Evolutionary conservation across 2,113 vertebrate genomes (phyloP).

Genomic region (Crotalus helleri): DNA sequence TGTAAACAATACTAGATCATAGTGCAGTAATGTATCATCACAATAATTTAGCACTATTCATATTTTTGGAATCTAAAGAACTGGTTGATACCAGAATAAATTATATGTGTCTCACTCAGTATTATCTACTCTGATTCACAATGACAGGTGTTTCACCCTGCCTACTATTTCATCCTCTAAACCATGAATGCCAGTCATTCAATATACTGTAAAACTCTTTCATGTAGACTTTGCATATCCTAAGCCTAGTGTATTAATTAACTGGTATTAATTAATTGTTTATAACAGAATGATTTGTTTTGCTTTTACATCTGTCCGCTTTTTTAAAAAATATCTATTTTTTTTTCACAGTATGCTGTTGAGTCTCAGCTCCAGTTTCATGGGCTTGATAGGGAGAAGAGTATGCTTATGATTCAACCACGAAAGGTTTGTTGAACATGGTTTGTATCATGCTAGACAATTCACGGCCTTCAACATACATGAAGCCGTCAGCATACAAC

Average conservation of each 20-base stretch:
- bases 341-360: constrained; percentile 81
- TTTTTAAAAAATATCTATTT: not conserved
- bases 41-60: not conserved
- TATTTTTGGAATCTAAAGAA: not conserved
- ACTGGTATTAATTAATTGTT: not conserved
- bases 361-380: constrained; percentile 87
- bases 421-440: constrained; percentile 71
- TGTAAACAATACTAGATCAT: not conserved
- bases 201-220: not conserved
- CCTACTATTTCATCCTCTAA: not conserved
- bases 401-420: constrained; percentile 81
- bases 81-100: not conserved
- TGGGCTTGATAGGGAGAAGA: constrained; percentile 73
- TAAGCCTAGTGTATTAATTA: not conserved
- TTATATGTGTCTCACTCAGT: not conserved
- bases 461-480: not conserved
- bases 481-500: not conserved
- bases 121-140: not conserved
- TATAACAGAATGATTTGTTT: not conserved
- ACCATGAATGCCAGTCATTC: not conserved
- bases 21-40: not conserved
- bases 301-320: accelerated
- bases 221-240: not conserved
- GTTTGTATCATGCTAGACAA: not conserved
- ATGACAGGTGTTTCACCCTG: not conserved